Conservation (phyloP, 2,113 vertebrate species). For the Pachyramphus minor region DNA sequence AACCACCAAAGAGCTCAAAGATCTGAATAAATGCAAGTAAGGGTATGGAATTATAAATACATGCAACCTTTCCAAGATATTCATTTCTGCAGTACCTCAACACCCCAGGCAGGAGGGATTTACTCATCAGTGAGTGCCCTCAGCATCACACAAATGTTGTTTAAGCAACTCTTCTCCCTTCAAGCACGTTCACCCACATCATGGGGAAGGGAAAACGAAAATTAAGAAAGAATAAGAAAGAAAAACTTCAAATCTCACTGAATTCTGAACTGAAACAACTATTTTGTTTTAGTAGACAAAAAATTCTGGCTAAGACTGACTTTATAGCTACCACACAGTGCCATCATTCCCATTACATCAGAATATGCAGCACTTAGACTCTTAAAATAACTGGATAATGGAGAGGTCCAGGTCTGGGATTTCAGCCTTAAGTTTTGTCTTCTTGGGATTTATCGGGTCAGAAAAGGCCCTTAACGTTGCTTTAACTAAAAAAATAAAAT, state of each 20-base stretch:
- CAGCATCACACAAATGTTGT: background rate
- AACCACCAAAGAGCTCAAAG: background rate
- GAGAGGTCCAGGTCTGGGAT: background rate
- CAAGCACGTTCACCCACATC: background rate
- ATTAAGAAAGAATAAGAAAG: background rate
- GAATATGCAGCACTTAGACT: background rate
- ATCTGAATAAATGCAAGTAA: background rate
- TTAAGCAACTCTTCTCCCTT: background rate
- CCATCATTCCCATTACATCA: background rate
- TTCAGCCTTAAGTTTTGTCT: background rate
- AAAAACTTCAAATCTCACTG: background rate
- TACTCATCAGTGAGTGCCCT: background rate
- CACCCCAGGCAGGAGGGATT: background rate
- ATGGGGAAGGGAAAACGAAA: accelerated
- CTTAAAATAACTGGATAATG: background rate
- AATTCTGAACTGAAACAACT: background rate
- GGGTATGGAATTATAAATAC: background rate
- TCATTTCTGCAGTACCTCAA: background rate
- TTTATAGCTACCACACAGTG: background rate
- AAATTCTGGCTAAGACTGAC: background rate
- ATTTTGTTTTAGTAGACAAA: background rate
- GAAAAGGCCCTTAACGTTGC: background rate
- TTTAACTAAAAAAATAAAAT: background rate
- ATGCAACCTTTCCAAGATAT: background rate
- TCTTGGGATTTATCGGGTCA: background rate